A percentile compares a stretch with the other conserved stretches of the same genome.
Evolutionary conservation across 2,797 vertebrate genomes (phyloP).

Genomic region (Amniataba percoides): DNA sequence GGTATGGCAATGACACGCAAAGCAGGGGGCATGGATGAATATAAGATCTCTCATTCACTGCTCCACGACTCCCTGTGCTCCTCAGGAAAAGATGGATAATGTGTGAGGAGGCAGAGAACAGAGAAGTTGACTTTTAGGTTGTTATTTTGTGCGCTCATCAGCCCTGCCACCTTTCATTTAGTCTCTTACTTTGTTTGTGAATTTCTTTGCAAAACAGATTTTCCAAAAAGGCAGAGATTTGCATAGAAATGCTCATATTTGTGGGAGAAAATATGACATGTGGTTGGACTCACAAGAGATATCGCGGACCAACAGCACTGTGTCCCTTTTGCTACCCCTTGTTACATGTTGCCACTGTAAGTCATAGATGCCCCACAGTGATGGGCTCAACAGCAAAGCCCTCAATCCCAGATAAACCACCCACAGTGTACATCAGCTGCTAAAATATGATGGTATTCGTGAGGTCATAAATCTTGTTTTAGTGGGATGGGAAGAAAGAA

Average conservation of each 20-base stretch:
- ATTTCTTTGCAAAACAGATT: slow-evolving; percentile 9
- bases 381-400: slow-evolving; percentile 84
- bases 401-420: slow-evolving; percentile 87
- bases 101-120: slow-evolving; percentile 35
- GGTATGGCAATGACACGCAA: slow-evolving; percentile 67
- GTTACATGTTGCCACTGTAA: slow-evolving; percentile 71
- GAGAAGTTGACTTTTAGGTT: slow-evolving; percentile 40
- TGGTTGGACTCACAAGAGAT: slow-evolving; percentile 26
- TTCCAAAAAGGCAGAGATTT: slow-evolving; percentile 2
- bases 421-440: slow-evolving; percentile 83
- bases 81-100: slow-evolving; percentile 43
- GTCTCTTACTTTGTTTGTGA: not conserved
- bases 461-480: slow-evolving; percentile 88
- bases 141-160: slow-evolving; percentile 31
- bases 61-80: slow-evolving; percentile 40
- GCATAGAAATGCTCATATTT: slow-evolving; percentile 23
- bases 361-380: slow-evolving; percentile 80
- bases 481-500: slow-evolving; percentile 70
- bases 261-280: slow-evolving; percentile 2
- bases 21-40: slow-evolving; percentile 60
- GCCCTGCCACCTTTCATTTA: not conserved
- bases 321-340: slow-evolving; percentile 67
- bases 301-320: slow-evolving; percentile 33
- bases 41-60: slow-evolving; percentile 52
- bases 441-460: slow-evolving; percentile 86